phyloP scores from a whole-genome alignment of 2,888 invertebrate genomes.

The Drosophila colorata region DNA sequence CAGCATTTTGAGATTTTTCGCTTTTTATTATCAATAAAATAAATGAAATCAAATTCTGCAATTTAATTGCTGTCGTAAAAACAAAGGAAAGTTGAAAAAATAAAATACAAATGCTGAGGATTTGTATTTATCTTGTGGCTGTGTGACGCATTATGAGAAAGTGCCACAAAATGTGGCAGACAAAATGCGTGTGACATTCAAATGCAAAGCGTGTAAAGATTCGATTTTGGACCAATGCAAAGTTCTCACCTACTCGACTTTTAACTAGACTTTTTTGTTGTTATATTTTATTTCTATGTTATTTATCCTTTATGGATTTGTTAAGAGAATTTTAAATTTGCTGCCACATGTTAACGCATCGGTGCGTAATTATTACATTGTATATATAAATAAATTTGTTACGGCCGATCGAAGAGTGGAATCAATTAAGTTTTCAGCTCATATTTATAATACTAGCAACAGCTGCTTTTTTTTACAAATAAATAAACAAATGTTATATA shows the following conservation, averaged over 20 bases:
- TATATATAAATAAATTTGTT: no score
- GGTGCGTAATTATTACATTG: no score
- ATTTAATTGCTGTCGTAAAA: slow-evolving; percentile 79
- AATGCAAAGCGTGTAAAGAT: slow-evolving; percentile 16
- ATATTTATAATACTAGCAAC: no score
- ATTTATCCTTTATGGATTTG: background rate
- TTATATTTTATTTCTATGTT: slow-evolving; percentile 4
- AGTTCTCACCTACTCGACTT: slow-evolving; percentile 21
- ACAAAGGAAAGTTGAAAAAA: slow-evolving; percentile 17
- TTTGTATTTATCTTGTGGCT: slow-evolving; percentile 36
- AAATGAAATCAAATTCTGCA: slow-evolving; percentile 76
- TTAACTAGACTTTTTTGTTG: slow-evolving; percentile 11
- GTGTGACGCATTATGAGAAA: slow-evolving; percentile 28
- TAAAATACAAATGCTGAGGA: slow-evolving; percentile 11
- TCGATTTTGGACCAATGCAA: slow-evolving; percentile 35
- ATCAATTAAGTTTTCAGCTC: no score
- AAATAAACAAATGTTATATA: no score
- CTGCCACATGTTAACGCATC: no score
- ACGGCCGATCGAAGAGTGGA: no score
- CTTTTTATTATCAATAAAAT: slow-evolving; percentile 78
- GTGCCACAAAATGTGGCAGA: slow-evolving; percentile 52
- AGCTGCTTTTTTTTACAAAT: no score
- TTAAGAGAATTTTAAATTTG: no score
- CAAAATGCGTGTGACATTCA: slow-evolving; percentile 2
- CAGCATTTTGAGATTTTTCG: slow-evolving; percentile 45